These are phyloP conservation scores for Myotis vivesi DNA, from an alignment of 2,797 vertebrate species.

Conservation along the genomic window DNA sequence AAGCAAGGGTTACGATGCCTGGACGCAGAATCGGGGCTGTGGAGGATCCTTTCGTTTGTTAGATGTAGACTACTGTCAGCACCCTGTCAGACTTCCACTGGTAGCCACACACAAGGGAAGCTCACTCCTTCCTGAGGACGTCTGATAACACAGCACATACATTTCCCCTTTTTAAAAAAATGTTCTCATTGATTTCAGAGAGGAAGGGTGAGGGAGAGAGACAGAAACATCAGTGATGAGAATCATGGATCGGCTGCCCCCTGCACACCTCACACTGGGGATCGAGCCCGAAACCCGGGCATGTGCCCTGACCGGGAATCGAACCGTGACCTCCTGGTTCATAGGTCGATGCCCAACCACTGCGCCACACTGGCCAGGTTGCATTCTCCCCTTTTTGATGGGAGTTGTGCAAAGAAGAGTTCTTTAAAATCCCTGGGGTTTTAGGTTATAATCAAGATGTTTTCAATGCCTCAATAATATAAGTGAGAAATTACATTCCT, in stretches of 20 bases:
- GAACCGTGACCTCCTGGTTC: no score
- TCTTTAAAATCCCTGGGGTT: not conserved
- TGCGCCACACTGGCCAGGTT: not conserved
- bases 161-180: not conserved
- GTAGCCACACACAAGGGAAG: not conserved
- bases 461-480: not conserved
- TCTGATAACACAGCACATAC: not conserved
- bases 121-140: not conserved
- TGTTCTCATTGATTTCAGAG: no score
- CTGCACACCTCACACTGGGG: no score
- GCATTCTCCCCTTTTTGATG: not conserved
- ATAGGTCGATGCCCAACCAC: no score
- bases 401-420: not conserved
- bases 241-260: no score
- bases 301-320: no score
- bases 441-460: not conserved
- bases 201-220: no score
- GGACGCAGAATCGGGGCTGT: not conserved
- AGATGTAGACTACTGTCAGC: not conserved
- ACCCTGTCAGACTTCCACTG: not conserved
- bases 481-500: not conserved
- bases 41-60: not conserved
- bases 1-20: not conserved
- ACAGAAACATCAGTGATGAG: no score
- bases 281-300: no score